A percentile compares a stretch with the other conserved stretches of the same genome.
phyloP scores from a whole-genome alignment of 2,888 invertebrate genomes.

The Tenthredo notha region DNA sequence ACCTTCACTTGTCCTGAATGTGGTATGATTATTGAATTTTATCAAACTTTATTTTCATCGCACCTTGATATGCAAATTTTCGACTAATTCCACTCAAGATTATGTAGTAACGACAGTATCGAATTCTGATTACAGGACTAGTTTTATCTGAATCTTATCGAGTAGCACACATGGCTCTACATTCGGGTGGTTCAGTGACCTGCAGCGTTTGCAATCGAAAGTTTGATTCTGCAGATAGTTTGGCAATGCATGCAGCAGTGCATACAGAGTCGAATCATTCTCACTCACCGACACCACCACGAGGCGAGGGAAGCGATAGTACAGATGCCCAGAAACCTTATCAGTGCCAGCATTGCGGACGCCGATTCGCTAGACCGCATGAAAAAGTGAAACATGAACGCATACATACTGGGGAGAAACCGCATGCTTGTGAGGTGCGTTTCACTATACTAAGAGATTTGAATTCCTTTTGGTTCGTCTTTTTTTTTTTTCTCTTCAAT shows the following conservation, averaged over 20 bases:
- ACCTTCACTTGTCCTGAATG: constrained; percentile 75
- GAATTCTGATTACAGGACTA: constrained; percentile 66
- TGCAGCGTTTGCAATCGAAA: constrained; percentile 88
- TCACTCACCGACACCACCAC: constrained; percentile 64
- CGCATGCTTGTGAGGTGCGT: constrained; percentile 84
- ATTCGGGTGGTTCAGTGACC: constrained; percentile 80
- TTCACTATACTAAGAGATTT: background rate
- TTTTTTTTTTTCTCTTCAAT: background rate
- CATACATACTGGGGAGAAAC: constrained; percentile 91
- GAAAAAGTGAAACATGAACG: constrained; percentile 92
- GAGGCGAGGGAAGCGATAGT: constrained; percentile 35
- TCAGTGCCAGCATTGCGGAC: constrained; percentile 86
- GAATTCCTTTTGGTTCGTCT: constrained; percentile 14
- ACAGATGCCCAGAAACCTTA: constrained; percentile 79
- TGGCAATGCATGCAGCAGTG: constrained; percentile 88
- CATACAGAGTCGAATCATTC: constrained; percentile 77
- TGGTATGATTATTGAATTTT: constrained; percentile 64
- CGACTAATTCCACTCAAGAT: background rate
- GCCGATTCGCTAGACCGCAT: constrained; percentile 87
- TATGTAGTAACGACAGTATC: background rate
- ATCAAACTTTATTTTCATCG: constrained; percentile 16
- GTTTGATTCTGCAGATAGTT: constrained; percentile 83
- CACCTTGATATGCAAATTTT: background rate
- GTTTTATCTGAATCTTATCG: constrained; percentile 78
- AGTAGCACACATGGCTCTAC: constrained; percentile 85